Base-by-base conservation (phyloP, 2,797 vertebrate species). In the Sebastolobus alascanus region DNA sequence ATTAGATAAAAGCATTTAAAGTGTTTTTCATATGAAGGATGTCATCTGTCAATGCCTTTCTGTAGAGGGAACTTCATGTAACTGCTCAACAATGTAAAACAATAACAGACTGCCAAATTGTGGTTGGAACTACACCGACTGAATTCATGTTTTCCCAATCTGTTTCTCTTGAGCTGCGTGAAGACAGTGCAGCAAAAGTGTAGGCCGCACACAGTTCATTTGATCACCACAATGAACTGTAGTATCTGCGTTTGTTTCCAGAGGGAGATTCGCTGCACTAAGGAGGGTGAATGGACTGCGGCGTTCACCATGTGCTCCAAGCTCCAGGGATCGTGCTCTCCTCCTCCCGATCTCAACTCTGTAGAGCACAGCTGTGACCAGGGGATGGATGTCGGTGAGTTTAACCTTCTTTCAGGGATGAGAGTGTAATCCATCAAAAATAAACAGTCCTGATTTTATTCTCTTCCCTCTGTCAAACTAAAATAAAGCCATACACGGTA, bases 281-380 rank as follows among this genome's bases (percentile, higher is more conserved):
- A 98, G 87, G 96, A 98, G 16, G 99, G 98, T 0, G 77, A 81
- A 38, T 99, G 99, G 99, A 98, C 96, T 3, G 92, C 96, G 59
- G 94, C 96, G 75, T 97, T 99, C 87, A 95, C 93, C 38, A 94
- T 99, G 92, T 99, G 99, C 37, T 92, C 96, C 76, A 96, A 84
- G 29, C 89, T 99, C 25, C 89, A 73, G 67, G 98, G 98, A 13
- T 92, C 94, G 3, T 99, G 99, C 67, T 92, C 92, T 0, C 77
- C 93, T 0, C 98, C 96, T 0, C 76, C 91, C 0, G 93, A 97
- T 73, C 83, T 95, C 77, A 97, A 98, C 86, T 94, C 93, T 0
- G 95, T 99, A 72, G 97, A 99, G 83, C 99, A 98, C 93, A 96
- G 95, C 91, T 99, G 99, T 33, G 96, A 97, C 60, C 92, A 96